phyloP scores from a whole-genome alignment of 2,888 invertebrate genomes.

The Glomeris marginata region DNA sequence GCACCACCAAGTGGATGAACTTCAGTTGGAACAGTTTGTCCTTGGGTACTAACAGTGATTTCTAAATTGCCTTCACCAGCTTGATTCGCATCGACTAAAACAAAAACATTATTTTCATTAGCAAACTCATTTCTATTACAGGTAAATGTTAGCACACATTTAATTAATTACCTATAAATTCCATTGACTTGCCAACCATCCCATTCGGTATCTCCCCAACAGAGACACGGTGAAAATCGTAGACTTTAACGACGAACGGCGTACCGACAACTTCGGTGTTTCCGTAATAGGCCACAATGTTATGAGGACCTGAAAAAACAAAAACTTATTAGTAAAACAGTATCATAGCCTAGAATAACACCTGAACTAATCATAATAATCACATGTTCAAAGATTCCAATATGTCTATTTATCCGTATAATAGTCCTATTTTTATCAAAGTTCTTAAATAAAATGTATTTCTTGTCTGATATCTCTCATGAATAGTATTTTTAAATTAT shows the following conservation, averaged over 20 bases:
- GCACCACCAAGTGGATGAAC: conserved; percentile 82
- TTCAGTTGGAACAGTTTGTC: conserved; percentile 87
- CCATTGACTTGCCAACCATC: conserved; percentile 77
- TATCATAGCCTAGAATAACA: no score
- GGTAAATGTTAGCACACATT: not conserved
- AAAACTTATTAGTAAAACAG: no score
- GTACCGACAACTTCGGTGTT: conserved; percentile 76
- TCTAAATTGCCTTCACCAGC: conserved; percentile 96
- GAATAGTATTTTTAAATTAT: no score
- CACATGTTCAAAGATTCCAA: no score
- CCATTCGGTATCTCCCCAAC: conserved; percentile 67
- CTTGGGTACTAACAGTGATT: conserved; percentile 86
- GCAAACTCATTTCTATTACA: not conserved
- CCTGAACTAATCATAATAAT: no score
- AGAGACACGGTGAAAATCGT: conserved; percentile 74
- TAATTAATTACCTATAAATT: conserved; percentile 48
- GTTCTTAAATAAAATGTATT: no score
- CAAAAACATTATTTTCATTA: not conserved
- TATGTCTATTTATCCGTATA: no score
- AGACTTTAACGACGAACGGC: conserved; percentile 51
- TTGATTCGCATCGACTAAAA: conserved; percentile 74
- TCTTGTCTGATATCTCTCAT: no score
- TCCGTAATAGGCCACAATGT: conserved; percentile 80
- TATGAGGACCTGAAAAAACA: conserved; percentile 44
- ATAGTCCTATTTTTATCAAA: no score